Conservation (phyloP, 2,797 vertebrate genomes). For the Taeniopygia guttata region DNA sequence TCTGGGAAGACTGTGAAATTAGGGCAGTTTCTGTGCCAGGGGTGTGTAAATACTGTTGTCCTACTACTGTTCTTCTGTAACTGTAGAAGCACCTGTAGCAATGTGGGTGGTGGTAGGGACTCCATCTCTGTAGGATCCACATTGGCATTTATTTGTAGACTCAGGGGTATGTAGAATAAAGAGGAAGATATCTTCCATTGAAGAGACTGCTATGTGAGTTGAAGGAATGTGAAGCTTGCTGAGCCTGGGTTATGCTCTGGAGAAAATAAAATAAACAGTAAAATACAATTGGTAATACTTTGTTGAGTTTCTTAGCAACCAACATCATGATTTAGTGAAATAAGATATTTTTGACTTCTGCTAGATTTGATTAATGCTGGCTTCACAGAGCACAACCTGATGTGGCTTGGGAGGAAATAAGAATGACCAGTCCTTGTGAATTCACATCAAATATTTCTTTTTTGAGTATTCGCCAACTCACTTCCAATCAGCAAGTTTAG, state of each 20-base stretch:
- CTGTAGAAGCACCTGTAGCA: background rate
- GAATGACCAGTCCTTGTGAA: background rate
- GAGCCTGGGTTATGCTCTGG: background rate
- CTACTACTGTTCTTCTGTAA: background rate
- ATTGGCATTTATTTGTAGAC: background rate
- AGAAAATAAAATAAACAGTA: constrained; percentile 6
- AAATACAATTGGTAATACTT: background rate
- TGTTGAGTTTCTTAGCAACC: constrained; percentile 16
- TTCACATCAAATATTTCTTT: background rate
- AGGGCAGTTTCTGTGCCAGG: background rate
- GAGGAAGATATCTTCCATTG: background rate
- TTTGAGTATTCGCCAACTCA: background rate
- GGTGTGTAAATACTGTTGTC: background rate
- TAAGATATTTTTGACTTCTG: background rate
- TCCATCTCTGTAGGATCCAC: background rate
- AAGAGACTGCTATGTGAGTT: background rate
- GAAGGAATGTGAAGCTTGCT: background rate
- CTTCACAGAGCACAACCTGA: background rate
- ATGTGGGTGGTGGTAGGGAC: background rate
- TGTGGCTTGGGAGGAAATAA: background rate
- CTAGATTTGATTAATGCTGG: background rate
- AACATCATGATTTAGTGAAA: background rate
- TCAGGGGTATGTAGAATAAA: background rate
- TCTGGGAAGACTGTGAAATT: background rate
- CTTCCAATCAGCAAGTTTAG: background rate